Conservation (phyloP, 2,113 vertebrate genomes). For the Vidua chalybeata region DNA sequence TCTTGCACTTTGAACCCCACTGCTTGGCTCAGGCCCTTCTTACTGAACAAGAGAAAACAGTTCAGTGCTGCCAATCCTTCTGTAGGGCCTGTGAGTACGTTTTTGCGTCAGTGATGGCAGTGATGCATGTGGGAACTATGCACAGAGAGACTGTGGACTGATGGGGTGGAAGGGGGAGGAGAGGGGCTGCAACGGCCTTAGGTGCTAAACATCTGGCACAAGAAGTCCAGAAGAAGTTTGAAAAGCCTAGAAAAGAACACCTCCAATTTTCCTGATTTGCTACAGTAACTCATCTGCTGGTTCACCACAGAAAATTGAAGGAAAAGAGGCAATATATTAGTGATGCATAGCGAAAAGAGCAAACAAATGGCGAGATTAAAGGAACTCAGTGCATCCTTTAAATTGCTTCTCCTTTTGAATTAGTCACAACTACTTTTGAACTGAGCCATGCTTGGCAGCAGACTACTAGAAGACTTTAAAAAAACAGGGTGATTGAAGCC, state of each 20-base stretch:
- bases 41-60: not conserved
- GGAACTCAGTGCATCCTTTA: not conserved
- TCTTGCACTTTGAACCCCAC: not conserved
- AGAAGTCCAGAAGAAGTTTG: not conserved
- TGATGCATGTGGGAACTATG: not conserved
- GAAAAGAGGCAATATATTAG: not conserved
- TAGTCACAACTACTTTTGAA: not conserved
- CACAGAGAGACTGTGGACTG: not conserved
- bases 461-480: not conserved
- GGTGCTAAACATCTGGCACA: not conserved
- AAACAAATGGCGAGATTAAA: not conserved
- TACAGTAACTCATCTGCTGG: not conserved
- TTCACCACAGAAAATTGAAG: not conserved
- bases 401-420: not conserved
- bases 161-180: not conserved
- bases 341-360: not conserved
- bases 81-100: not conserved
- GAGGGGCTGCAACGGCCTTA: accelerated
- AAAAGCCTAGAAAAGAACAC: not conserved
- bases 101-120: not conserved
- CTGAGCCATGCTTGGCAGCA: not conserved
- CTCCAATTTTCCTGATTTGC: not conserved
- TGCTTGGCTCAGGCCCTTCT: not conserved
- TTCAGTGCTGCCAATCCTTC: not conserved
- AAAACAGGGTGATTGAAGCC: not conserved